Evolutionary conservation across 1,140 invertebrate genomes (phyloP).

Genomic region (Gonioctena quinquepunctata): DNA sequence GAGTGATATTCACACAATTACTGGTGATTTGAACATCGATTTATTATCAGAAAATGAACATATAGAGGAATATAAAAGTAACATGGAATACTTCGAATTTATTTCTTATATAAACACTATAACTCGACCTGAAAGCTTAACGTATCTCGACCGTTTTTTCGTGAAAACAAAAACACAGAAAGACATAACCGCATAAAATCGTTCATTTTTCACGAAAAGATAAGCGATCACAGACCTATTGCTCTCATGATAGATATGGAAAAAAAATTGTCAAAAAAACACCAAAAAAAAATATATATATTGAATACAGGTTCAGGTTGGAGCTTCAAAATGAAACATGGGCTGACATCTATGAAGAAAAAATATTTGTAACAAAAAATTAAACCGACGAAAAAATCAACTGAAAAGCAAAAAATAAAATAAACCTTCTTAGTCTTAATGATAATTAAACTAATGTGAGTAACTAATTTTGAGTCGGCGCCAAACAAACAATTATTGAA

Average conservation of each 20-base stretch:
- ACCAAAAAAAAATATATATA: neutral
- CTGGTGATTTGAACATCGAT: neutral
- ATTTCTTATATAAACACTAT: neutral
- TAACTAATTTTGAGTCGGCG: no score
- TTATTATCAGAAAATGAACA: neutral
- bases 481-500: no score
- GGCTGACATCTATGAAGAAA: no score
- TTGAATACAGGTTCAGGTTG: no score
- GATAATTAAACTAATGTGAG: no score
- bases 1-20: neutral
- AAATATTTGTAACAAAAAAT: no score
- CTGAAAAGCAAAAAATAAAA: no score
- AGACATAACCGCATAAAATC: neutral
- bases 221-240: neutral
- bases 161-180: neutral
- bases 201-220: neutral
- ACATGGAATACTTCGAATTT: neutral
- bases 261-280: neutral
- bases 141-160: neutral
- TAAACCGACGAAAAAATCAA: no score
- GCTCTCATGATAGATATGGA: neutral
- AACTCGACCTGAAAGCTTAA: neutral
- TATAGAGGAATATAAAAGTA: neutral
- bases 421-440: no score
- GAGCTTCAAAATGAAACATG: no score